phyloP scores from a whole-genome alignment of 2,888 invertebrate genomes.

The Ormyrus rosae region DNA sequence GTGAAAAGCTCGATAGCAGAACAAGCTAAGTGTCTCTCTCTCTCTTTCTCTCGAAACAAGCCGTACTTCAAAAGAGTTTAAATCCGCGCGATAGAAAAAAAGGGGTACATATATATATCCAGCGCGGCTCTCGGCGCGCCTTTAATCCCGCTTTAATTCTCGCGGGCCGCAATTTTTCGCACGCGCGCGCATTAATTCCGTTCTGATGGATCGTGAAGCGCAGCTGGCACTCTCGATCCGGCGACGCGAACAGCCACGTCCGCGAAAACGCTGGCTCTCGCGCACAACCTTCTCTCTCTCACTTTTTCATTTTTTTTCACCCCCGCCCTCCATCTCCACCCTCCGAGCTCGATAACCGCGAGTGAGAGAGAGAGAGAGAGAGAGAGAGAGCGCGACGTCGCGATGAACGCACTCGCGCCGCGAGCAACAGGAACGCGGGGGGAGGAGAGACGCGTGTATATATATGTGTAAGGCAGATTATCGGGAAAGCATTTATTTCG shows the following conservation, averaged over 20 bases:
- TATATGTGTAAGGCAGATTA: constrained; percentile 53
- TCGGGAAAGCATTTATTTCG: constrained; percentile 61
- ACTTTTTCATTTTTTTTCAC: too few relatives aligned
- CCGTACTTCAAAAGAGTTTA: too few relatives aligned
- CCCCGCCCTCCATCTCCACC: too few relatives aligned
- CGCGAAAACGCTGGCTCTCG: constrained; percentile 12
- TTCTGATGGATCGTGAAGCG: constrained; percentile 22
- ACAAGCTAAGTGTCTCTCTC: too few relatives aligned
- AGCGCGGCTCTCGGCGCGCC: too few relatives aligned
- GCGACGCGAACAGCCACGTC: constrained; percentile 33
- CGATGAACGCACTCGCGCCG: constrained; percentile 9
- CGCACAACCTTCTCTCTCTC: too few relatives aligned
- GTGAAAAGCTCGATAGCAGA: too few relatives aligned
- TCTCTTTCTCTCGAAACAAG: too few relatives aligned
- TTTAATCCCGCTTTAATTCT: too few relatives aligned
- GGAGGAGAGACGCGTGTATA: not conserved
- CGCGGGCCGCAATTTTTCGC: not conserved
- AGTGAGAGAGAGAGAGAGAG: not conserved
- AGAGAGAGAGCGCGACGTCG: too few relatives aligned
- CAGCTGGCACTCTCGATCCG: constrained; percentile 40
- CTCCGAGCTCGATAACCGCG: not conserved
- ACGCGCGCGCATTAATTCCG: constrained; percentile 33
- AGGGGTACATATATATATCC: too few relatives aligned
- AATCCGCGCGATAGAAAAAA: too few relatives aligned
- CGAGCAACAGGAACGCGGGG: constrained; percentile 1